Evolutionary conservation across 2,888 invertebrate genomes (phyloP).

Genomic region (Clostera curtula): DNA sequence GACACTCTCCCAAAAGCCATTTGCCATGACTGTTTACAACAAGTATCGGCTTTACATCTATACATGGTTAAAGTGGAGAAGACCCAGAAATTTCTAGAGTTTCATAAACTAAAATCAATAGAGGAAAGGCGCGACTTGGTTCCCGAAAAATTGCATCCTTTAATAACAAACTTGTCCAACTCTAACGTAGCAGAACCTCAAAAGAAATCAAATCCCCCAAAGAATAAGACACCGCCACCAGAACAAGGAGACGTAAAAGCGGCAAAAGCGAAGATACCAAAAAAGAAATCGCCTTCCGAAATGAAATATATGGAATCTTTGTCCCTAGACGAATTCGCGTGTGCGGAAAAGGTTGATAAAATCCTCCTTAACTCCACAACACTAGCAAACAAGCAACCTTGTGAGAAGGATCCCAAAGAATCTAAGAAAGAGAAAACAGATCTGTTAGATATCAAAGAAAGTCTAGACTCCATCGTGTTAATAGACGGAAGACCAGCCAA

Average conservation of each 20-base stretch:
- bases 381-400: slow-evolving; percentile 14
- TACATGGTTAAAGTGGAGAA: slow-evolving; percentile 63
- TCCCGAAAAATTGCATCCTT: slow-evolving; percentile 31
- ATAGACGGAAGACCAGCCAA: slow-evolving; percentile 60
- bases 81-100: slow-evolving; percentile 63
- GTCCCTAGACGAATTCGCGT: slow-evolving; percentile 60
- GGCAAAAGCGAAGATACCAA: slow-evolving; percentile 25
- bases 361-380: slow-evolving; percentile 36
- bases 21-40: slow-evolving; percentile 66
- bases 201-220: slow-evolving; percentile 16
- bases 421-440: slow-evolving; percentile 27
- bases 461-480: slow-evolving; percentile 49
- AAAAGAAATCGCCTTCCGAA: slow-evolving; percentile 45
- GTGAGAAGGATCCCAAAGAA: slow-evolving; percentile 19
- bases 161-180: slow-evolving; percentile 32
- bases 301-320: slow-evolving; percentile 59
- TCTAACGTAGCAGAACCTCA: slow-evolving; percentile 27
- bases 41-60: slow-evolving; percentile 50
- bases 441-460: slow-evolving; percentile 28
- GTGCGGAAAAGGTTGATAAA: slow-evolving; percentile 50
- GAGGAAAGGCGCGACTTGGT: slow-evolving; percentile 33
- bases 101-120: slow-evolving; percentile 46
- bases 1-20: slow-evolving; percentile 66
- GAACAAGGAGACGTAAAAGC: slow-evolving; percentile 50
- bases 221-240: slow-evolving; percentile 23